Evolutionary conservation across 2,113 vertebrate genomes (phyloP).

Genomic region (Engraulis encrasicolus): DNA sequence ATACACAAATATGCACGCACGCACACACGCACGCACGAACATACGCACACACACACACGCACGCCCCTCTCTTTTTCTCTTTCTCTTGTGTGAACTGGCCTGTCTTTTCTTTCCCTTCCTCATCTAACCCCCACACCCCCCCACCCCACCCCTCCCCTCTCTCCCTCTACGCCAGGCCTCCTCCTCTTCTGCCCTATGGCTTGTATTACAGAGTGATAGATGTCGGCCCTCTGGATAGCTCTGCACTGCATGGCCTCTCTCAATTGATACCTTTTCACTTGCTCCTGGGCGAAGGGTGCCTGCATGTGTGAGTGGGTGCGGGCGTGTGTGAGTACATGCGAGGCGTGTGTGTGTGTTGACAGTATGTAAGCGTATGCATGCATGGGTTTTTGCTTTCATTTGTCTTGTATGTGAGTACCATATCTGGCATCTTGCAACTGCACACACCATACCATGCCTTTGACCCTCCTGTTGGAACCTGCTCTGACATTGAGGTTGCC

Average conservation of each 20-base stretch:
- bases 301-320: no score
- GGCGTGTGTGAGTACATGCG: neutral
- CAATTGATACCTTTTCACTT: neutral
- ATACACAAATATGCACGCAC: no score
- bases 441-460: neutral
- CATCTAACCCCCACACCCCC: no score
- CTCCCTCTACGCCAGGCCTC: neutral
- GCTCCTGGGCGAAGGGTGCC: neutral
- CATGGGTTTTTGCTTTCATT: no score
- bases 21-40: no score
- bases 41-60: no score
- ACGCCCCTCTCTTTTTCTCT: neutral
- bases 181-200: neutral
- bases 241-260: neutral
- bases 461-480: neutral
- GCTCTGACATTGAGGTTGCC: neutral
- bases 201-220: neutral
- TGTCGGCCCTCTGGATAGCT: neutral
- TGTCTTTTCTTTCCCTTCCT: no score
- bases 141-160: neutral
- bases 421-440: neutral
- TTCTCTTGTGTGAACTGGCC: neutral
- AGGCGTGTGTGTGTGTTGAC: neutral
- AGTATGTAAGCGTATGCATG: neutral
- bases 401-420: neutral